Conservation (phyloP, 2,797 vertebrate species). For the Poliocrania exsul region DNA sequence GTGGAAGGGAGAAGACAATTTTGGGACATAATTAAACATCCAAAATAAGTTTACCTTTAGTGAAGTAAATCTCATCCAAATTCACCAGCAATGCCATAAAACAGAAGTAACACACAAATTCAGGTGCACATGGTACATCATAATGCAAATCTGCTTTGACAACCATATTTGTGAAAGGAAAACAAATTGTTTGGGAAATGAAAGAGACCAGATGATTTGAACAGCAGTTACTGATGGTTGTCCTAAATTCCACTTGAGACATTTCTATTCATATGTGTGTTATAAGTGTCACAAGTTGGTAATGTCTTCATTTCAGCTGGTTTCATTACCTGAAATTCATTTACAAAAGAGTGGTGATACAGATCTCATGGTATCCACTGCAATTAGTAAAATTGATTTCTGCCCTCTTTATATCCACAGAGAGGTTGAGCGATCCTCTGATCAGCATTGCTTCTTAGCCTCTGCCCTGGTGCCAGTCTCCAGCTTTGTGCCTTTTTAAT, state of each 20-base stretch:
- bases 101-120: neutral
- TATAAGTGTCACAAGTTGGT: neutral
- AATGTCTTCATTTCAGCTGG: conserved; percentile 19
- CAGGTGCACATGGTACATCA: accelerated
- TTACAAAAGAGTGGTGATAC: conserved; percentile 7
- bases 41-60: neutral
- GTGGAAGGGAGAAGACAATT: neutral
- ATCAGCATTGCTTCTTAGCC: neutral
- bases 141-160: neutral
- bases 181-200: neutral
- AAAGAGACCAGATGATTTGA: neutral
- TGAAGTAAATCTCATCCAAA: neutral
- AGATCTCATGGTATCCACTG: neutral
- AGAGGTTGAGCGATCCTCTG: neutral
- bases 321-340: conserved; percentile 3
- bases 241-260: neutral
- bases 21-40: neutral
- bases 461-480: neutral
- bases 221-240: neutral
- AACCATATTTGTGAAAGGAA: neutral
- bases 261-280: neutral
- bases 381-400: conserved; percentile 46
- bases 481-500: neutral
- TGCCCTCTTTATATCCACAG: neutral
- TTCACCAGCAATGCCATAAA: neutral